Percentiles rank a stretch among this genome's conserved stretches.
Evolutionary conservation across 2,113 vertebrate species (phyloP).

Genomic region (Glaucomys volans): DNA sequence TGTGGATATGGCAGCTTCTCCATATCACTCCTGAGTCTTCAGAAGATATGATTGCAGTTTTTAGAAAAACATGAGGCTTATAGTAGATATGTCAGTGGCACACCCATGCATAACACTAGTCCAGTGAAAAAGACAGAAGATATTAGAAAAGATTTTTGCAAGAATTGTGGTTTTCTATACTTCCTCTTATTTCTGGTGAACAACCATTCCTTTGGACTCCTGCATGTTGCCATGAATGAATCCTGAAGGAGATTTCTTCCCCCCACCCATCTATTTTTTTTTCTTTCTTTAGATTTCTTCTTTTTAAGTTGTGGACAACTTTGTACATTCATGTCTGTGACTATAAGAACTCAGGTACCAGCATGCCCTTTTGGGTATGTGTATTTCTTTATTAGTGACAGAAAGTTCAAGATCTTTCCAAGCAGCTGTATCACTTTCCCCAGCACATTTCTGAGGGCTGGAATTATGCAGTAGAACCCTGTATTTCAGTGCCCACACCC

Average conservation of each 20-base stretch:
- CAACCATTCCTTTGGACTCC: slow-evolving; percentile 44
- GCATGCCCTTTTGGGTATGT: fast-evolving
- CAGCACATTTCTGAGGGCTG: not conserved
- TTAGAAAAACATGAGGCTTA: not conserved
- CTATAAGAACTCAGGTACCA: not conserved
- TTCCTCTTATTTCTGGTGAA: slow-evolving; percentile 51
- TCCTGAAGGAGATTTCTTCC: not conserved
- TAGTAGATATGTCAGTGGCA: not conserved
- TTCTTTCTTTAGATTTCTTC: not conserved
- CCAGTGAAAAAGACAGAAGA: not conserved
- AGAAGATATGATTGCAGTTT: not conserved
- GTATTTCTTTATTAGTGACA: slow-evolving; percentile 29
- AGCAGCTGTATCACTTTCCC: not conserved
- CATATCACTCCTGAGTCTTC: not conserved
- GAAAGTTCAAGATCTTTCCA: not conserved
- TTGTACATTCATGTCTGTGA: not conserved
- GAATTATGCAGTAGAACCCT: not conserved
- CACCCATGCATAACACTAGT: not conserved
- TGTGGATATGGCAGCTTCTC: not conserved
- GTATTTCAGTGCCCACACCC: not conserved
- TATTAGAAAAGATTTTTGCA: not conserved
- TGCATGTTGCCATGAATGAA: slow-evolving; percentile 18
- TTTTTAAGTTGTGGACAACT: not conserved
- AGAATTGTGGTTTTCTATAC: slow-evolving; percentile 20
- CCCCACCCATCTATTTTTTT: not conserved